These are phyloP conservation scores for Polylopha cassiicola DNA, from an alignment of 2,888 invertebrate genomes.

Conservation along the genomic window DNA sequence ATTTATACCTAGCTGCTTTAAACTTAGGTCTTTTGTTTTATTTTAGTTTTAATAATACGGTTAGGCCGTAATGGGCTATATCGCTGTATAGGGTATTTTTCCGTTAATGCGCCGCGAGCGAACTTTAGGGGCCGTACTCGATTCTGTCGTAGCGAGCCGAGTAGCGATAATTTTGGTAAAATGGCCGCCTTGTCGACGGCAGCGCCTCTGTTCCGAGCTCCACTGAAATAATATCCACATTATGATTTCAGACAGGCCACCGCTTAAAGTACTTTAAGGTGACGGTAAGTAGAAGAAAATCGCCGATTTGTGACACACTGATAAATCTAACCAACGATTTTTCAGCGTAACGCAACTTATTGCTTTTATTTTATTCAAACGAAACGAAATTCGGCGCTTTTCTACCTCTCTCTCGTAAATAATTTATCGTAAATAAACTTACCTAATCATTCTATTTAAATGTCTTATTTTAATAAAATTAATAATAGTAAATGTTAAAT, in stretches of 20 bases:
- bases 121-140: conserved; percentile 60
- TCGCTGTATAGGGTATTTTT: conserved; percentile 22
- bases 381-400: too few relatives aligned
- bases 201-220: conserved; percentile 55
- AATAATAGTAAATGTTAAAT: too few relatives aligned
- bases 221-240: conserved; percentile 72
- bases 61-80: conserved; percentile 2
- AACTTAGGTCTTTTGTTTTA: too few relatives aligned
- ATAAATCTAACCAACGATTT: conserved; percentile 45
- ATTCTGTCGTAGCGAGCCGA: conserved; percentile 60
- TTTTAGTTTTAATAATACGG: too few relatives aligned
- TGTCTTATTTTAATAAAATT: too few relatives aligned
- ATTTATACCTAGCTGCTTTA: too few relatives aligned
- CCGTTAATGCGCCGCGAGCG: conserved; percentile 53
- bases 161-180: conserved; percentile 71
- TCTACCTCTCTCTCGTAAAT: too few relatives aligned
- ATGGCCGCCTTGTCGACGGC: conserved; percentile 71
- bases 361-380: conserved; percentile 1
- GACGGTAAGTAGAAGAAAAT: conserved; percentile 52
- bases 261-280: conserved; percentile 65
- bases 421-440: too few relatives aligned
- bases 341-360: conserved; percentile 27
- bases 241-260: conserved; percentile 67
- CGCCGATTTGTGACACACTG: conserved; percentile 45
- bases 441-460: too few relatives aligned